Conservation (phyloP, 2,888 invertebrate genomes). For the Chrysotoxum bicinctum region DNA sequence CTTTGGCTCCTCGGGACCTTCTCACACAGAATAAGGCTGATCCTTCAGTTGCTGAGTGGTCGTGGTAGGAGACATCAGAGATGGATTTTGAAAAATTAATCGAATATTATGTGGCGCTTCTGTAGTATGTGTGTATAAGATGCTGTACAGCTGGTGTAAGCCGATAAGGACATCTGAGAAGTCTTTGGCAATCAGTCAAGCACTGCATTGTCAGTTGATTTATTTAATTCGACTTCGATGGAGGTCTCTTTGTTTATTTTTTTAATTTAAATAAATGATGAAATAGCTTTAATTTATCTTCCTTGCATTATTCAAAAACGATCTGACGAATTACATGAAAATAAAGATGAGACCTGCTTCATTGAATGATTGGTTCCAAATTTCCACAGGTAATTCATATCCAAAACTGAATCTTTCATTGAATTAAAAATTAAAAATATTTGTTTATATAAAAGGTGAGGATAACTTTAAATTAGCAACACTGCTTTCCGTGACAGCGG, state of each 20-base stretch:
- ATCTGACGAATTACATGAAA: too few relatives aligned
- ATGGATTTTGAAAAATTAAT: constrained; percentile 34
- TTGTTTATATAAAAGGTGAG: too few relatives aligned
- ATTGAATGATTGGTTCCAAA: too few relatives aligned
- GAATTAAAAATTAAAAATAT: too few relatives aligned
- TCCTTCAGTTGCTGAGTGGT: constrained; percentile 45
- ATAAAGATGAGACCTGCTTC: too few relatives aligned
- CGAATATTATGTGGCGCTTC: constrained; percentile 67
- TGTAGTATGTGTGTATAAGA: constrained; percentile 39
- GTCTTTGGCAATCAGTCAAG: constrained; percentile 53
- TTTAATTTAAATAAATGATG: not conserved
- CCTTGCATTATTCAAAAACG: not conserved
- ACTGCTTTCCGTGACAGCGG: too few relatives aligned
- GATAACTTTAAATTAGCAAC: too few relatives aligned
- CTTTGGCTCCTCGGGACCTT: constrained; percentile 19
- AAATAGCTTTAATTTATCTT: not conserved
- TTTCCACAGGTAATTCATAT: too few relatives aligned
- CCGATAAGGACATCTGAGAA: constrained; percentile 55
- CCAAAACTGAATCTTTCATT: too few relatives aligned
- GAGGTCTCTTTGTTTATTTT: not conserved
- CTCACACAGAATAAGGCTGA: not conserved
- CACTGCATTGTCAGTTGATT: not conserved
- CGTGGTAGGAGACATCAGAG: not conserved
- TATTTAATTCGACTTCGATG: constrained; percentile 7
- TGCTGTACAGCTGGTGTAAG: constrained; percentile 13